A percentile compares a stretch with the other conserved stretches of the same genome.
phyloP scores from a whole-genome alignment of 2,797 vertebrate genomes.

The Enteromius thamalakanensis region DNA sequence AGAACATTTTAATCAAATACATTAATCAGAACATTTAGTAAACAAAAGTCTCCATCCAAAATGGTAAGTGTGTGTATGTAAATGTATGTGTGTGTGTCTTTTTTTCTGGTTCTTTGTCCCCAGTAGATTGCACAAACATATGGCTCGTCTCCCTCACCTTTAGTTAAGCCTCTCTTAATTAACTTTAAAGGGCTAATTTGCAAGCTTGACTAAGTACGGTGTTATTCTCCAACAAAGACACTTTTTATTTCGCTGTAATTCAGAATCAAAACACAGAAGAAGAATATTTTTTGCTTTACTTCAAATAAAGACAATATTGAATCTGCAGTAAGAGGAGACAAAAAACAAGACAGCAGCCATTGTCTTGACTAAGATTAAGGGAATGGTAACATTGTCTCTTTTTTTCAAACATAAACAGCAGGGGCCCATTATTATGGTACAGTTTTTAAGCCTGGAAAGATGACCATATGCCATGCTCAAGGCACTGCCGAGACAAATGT shows the following conservation, averaged over 20 bases:
- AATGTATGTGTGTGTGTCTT: constrained; percentile 17
- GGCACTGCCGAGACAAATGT: constrained; percentile 68
- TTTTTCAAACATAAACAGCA: constrained; percentile 76
- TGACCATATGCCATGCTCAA: constrained; percentile 77
- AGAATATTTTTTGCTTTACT: constrained; percentile 40
- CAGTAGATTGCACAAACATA: constrained; percentile 60
- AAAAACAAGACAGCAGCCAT: constrained; percentile 66
- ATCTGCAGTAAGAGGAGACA: neutral
- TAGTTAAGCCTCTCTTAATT: constrained; percentile 65
- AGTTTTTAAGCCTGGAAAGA: constrained; percentile 75
- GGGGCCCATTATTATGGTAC: constrained; percentile 71
- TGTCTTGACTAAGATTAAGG: constrained; percentile 78
- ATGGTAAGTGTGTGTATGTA: constrained; percentile 32
- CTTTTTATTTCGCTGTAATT: constrained; percentile 31
- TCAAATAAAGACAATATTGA: constrained; percentile 31
- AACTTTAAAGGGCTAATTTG: constrained; percentile 65
- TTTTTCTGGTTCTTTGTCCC: constrained; percentile 53
- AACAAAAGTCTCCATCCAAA: constrained; percentile 57
- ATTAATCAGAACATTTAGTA: constrained; percentile 43
- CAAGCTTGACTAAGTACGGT: constrained; percentile 62
- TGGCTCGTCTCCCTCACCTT: constrained; percentile 59
- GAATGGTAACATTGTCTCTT: constrained; percentile 67
- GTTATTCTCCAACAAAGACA: constrained; percentile 53
- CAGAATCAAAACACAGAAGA: constrained; percentile 57
- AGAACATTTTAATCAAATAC: constrained; percentile 54